Evolutionary conservation across 2,797 vertebrate species (phyloP), one percentile per base, ranked within the genome.

Genomic region (Melanotaenia parkinsoni): DNA sequence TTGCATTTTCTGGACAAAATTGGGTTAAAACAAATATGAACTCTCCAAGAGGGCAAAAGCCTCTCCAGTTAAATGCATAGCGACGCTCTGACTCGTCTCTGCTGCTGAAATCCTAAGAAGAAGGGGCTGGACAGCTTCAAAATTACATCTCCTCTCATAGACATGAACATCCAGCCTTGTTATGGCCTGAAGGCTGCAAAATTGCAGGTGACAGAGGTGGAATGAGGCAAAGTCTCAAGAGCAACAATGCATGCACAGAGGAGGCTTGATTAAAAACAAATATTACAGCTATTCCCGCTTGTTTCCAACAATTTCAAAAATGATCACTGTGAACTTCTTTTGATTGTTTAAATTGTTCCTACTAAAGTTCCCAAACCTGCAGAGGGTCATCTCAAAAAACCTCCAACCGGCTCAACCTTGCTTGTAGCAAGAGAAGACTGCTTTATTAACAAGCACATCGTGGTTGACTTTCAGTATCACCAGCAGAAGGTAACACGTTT

Each of bases 71-170:
- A 9, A 14, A 33, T 61, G 77, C 43, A 24, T 9, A 1, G 45
- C 28, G 28, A 12, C 60, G 67, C 50, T 59, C 53, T 0, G 38
- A 70, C 56, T 57, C 38, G 47, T 10, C 68, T 18, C 33, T 28
- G 22, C 43, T 24, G 61, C 47, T 8, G n/a, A 20, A 22, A 16
- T 32, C 18, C 16, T 72, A 71, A 74, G 6, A 67, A 81, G 59
- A 26, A 67, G 56, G 72, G 72, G 45, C 38, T 56, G 40, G 80
- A 70, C 78, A 73, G 67, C 73, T 70, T 81, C 24, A 62, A 74
- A 79, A 84, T 82, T 70, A 58, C 81, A 83, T 88, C 71, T 63
- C 58, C 60, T 63, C 62, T 40, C 54, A 30, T 80, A 78, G 78
- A 78, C 63, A 58, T 91, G 79, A 82, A 22, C 33, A 0, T 32